Evolutionary conservation across 1,140 invertebrate genomes (phyloP).

Genomic region (Megalonaias nervosa): DNA sequence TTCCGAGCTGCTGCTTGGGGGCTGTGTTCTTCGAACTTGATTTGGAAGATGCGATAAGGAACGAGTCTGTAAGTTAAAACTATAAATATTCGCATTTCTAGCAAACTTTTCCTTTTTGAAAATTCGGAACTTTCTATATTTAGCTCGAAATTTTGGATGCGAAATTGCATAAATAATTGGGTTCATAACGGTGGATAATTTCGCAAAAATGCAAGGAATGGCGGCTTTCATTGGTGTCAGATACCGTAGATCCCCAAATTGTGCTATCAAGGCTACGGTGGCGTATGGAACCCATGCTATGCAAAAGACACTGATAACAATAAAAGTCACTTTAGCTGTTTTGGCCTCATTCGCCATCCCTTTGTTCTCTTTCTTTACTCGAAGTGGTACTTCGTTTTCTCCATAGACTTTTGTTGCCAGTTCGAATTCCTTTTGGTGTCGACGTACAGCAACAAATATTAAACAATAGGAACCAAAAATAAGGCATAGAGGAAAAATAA

Average conservation of each 20-base stretch:
- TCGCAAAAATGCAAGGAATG: constrained; percentile 14
- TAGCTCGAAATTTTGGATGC: constrained; percentile 16
- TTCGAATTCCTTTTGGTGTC: neutral
- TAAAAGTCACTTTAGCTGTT: constrained; percentile 6
- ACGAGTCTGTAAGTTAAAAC: no score
- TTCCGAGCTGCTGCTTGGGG: no score
- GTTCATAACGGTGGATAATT: constrained; percentile 18
- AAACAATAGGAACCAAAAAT: neutral
- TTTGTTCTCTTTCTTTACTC: constrained; percentile 1
- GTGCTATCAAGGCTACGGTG: neutral
- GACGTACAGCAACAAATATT: constrained; percentile 10
- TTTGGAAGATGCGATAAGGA: no score
- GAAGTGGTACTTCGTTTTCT: neutral
- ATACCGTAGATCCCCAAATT: neutral
- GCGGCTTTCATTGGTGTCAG: constrained; percentile 2
- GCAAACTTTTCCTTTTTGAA: no score
- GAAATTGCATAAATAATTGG: constrained; percentile 11
- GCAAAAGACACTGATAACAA: constrained; percentile 9
- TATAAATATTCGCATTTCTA: no score
- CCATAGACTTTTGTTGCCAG: constrained; percentile 10
- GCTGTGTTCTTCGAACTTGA: no score
- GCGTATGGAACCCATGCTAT: constrained; percentile 14
- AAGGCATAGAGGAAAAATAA: neutral
- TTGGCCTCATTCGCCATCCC: constrained; percentile 8
- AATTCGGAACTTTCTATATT: neutral